These are phyloP conservation scores for Pluvianellus socialis DNA, from an alignment of 2,113 vertebrate species.

Conservation along the genomic window DNA sequence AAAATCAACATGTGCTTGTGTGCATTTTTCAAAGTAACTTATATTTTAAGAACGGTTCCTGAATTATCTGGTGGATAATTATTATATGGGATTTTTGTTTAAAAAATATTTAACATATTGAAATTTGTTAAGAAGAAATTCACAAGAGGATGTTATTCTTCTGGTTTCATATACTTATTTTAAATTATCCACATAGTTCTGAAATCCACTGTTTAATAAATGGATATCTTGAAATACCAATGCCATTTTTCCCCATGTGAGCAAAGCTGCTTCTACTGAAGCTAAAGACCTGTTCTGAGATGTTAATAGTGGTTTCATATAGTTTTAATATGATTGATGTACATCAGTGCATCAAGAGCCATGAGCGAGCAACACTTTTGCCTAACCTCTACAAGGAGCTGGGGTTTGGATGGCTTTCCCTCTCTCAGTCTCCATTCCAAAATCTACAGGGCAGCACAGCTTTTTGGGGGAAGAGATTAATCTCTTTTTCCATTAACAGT, in stretches of 20 bases:
- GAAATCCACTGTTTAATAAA: background rate
- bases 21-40: background rate
- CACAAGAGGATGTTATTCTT: background rate
- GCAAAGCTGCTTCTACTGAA: background rate
- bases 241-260: background rate
- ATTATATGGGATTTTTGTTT: background rate
- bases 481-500: background rate
- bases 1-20: background rate
- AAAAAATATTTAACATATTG: background rate
- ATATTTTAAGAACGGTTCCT: background rate
- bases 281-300: background rate
- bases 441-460: background rate
- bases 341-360: background rate
- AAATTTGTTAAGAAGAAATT: background rate
- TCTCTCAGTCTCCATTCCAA: background rate
- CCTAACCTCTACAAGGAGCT: background rate
- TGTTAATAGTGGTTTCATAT: background rate
- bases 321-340: background rate
- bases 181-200: background rate
- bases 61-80: background rate
- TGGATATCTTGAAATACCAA: background rate
- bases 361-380: background rate
- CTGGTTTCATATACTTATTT: background rate
- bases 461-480: background rate
- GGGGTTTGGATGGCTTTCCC: background rate